These are phyloP conservation scores for Amblyraja radiata DNA, from an alignment of 2,797 vertebrate genomes.

Conservation along the genomic window DNA sequence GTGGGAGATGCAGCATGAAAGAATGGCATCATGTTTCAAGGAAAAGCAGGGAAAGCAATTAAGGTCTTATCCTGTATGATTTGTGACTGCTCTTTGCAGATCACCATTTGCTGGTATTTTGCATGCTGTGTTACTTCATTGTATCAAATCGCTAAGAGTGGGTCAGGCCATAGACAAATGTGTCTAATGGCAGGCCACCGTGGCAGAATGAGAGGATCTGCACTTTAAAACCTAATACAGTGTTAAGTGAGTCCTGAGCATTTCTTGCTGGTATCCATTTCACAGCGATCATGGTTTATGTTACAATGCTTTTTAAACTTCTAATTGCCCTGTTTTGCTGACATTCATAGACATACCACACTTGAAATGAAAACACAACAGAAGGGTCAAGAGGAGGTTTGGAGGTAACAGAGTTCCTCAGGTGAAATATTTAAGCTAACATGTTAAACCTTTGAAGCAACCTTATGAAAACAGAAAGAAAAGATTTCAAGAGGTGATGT, in stretches of 20 bases:
- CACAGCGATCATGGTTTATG: slow-evolving; percentile 71
- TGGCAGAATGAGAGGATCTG: slow-evolving; percentile 72
- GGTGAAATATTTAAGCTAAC: slow-evolving; percentile 50
- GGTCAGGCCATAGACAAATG: slow-evolving; percentile 65
- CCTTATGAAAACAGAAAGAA: slow-evolving; percentile 15
- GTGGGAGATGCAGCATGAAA: slow-evolving; percentile 37
- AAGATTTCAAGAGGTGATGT: neutral
- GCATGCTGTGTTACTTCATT: slow-evolving; percentile 58
- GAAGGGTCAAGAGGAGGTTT: slow-evolving; percentile 65
- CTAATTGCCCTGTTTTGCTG: slow-evolving; percentile 69
- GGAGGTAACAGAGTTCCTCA: slow-evolving; percentile 62
- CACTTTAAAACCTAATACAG: slow-evolving; percentile 61
- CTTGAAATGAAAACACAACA: slow-evolving; percentile 73
- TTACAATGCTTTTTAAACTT: slow-evolving; percentile 72
- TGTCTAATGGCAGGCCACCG: slow-evolving; percentile 69
- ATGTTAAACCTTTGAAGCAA: slow-evolving; percentile 33
- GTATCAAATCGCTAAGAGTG: slow-evolving; percentile 59
- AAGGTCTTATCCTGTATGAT: slow-evolving; percentile 60
- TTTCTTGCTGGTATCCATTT: slow-evolving; percentile 70
- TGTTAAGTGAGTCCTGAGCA: slow-evolving; percentile 68
- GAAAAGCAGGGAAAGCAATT: slow-evolving; percentile 61
- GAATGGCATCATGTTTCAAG: slow-evolving; percentile 54
- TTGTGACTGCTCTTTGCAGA: slow-evolving; percentile 56
- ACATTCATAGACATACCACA: slow-evolving; percentile 70
- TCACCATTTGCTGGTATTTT: slow-evolving; percentile 60